Base-by-base conservation (phyloP, 2,797 vertebrate species). In the Pangasius macronema region DNA sequence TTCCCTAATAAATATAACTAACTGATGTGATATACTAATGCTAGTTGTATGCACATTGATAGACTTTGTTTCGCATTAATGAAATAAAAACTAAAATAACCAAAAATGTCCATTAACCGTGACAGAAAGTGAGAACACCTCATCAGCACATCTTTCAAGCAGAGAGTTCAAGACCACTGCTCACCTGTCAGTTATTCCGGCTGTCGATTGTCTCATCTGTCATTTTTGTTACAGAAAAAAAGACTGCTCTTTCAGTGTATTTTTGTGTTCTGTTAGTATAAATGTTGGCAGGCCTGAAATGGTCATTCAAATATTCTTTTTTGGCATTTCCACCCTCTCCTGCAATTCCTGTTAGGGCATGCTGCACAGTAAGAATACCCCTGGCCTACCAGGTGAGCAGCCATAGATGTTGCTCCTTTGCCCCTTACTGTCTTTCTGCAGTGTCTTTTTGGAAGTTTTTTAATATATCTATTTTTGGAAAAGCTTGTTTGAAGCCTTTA, bases 11-110 rank as follows among this genome's bases (percentile, higher is more conserved):
- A 77, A 51, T 75, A 75, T 30, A 77, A 14, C 10, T 73, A 77
- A 77, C 16, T 33, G 49, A 55, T 33, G n/a, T 33, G 53, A 55
- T 20, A 9, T 30, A 51, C 24, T 33, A 33, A 55, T 33, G 18
- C 33, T 33, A 55, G n/a, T 77, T 53, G 1, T 24, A 55, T 18
- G 8, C 13, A 75, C 13, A 2, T 36, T 22, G 16, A 55, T 16
- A n/a, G 46, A 76, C 27, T 42, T 72, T 77, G n/a, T 79, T 57
- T 79, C 39, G 20, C n/a, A 33, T 79, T 55, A 33, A 79, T 79
- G 16, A 30, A n/a, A 13, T 51, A 76, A 53, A 77, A 76, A 55
- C 53, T 49, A 49, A 24, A 76, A 53, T 33, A 68, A 39, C 67
- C 6, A 42, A 42, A 42, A 42, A n/a, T 36, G 30, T 33, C 33